Evolutionary conservation across 2,113 vertebrate genomes (phyloP).

Genomic region (Bettongia penicillata): DNA sequence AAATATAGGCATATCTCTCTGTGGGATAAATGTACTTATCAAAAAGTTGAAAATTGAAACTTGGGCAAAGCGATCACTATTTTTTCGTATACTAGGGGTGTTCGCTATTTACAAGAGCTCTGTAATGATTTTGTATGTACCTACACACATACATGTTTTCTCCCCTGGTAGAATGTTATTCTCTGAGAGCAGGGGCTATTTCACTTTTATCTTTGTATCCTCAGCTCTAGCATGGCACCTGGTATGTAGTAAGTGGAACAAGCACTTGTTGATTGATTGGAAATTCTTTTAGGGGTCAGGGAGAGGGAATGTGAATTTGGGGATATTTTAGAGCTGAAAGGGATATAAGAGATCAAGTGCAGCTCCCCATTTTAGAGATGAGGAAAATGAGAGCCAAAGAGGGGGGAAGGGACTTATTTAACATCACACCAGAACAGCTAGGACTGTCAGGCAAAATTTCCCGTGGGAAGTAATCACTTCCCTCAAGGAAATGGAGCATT

Average conservation of each 20-base stretch:
- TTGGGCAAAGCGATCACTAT: conserved; percentile 64
- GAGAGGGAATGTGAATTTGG: neutral
- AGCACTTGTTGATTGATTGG: neutral
- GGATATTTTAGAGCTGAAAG: neutral
- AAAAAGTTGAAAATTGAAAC: conserved; percentile 63
- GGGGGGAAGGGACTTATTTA: neutral
- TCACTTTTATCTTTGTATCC: neutral
- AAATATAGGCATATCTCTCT: conserved; percentile 68
- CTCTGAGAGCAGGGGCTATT: neutral
- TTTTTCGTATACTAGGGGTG: conserved; percentile 62
- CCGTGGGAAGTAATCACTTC: neutral
- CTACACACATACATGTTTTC: neutral
- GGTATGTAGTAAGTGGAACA: neutral
- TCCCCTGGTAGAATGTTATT: neutral
- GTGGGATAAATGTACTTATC: conserved; percentile 54
- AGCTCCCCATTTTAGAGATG: neutral
- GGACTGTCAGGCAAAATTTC: neutral
- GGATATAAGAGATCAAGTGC: neutral
- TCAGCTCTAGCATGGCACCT: neutral
- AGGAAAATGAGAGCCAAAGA: neutral
- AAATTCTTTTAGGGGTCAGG: neutral
- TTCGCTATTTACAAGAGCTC: conserved; percentile 57
- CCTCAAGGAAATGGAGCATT: neutral
- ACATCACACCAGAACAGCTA: neutral
- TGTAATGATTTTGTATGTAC: conserved; percentile 43